phyloP scores from a whole-genome alignment of 2,888 invertebrate genomes.

The Microplitis deprimator region DNA sequence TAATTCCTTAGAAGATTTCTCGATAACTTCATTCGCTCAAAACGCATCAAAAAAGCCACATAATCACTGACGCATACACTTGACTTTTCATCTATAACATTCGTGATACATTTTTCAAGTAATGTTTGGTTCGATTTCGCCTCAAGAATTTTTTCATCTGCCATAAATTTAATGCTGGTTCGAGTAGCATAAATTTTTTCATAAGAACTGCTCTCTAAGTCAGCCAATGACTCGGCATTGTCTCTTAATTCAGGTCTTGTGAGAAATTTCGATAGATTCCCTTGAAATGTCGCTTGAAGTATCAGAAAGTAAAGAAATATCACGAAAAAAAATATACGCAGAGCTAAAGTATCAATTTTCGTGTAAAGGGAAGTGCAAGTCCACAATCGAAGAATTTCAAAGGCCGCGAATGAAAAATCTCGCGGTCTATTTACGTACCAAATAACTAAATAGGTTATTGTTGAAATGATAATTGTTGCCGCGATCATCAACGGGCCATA shows the following conservation, averaged over 20 bases:
- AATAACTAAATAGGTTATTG: not conserved
- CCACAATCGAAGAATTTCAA: constrained; percentile 5
- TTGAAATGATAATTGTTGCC: not conserved
- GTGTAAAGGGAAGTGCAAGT: not conserved
- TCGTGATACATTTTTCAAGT: no score
- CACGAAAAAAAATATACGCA: not conserved
- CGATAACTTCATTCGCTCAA: no score
- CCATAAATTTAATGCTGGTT: no score
- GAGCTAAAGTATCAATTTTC: not conserved
- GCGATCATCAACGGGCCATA: not conserved
- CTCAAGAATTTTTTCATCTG: no score
- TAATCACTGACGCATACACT: not conserved
- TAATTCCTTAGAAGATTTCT: not conserved
- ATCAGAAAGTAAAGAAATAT: constrained; percentile 18
- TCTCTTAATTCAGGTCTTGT: not conserved
- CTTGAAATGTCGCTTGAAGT: constrained; percentile 8
- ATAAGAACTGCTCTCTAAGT: not conserved
- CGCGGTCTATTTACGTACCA: not conserved
- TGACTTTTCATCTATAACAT: not conserved
- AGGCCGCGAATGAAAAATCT: not conserved
- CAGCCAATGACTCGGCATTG: not conserved
- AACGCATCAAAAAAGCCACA: no score
- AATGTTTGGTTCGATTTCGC: no score
- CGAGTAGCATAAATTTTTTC: not conserved
- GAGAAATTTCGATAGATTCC: not conserved